These are phyloP conservation scores for Anticlea derivata DNA, from an alignment of 2,888 invertebrate species.

Conservation along the genomic window DNA sequence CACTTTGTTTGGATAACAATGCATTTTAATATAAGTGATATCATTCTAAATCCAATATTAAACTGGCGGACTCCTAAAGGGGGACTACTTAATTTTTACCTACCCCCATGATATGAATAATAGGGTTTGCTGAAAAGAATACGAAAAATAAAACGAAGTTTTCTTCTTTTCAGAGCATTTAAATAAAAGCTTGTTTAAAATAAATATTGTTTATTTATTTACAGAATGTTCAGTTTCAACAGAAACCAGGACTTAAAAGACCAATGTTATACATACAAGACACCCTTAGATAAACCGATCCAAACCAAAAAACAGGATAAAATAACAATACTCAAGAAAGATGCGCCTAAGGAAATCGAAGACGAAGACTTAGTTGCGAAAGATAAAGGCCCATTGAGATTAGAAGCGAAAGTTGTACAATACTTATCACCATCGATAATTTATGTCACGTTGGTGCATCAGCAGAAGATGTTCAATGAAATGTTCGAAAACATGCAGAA, in stretches of 20 bases:
- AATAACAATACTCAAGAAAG: conserved; percentile 48
- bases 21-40: too few species aligned
- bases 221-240: conserved; percentile 63
- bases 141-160: too few species aligned
- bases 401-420: conserved; percentile 76
- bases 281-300: conserved; percentile 45
- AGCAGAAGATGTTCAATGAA: conserved; percentile 68
- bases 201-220: conserved; percentile 29
- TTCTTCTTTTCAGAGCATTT: not conserved
- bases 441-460: conserved; percentile 81
- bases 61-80: too few species aligned
- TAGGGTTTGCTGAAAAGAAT: too few species aligned
- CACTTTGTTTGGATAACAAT: too few species aligned
- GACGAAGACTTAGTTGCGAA: conserved; percentile 62
- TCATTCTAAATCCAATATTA: too few species aligned
- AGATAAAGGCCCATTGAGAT: conserved; percentile 75
- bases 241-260: conserved; percentile 49
- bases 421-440: conserved; percentile 84
- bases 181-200: not conserved
- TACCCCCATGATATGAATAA: too few species aligned
- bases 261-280: conserved; percentile 54
- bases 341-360: conserved; percentile 32
- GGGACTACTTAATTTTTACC: too few species aligned
- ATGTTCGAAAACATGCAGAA: conserved; percentile 82
- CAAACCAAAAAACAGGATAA: conserved; percentile 31